phyloP scores from a whole-genome alignment of 2,888 invertebrate genomes.

The Elysia crispata region DNA sequence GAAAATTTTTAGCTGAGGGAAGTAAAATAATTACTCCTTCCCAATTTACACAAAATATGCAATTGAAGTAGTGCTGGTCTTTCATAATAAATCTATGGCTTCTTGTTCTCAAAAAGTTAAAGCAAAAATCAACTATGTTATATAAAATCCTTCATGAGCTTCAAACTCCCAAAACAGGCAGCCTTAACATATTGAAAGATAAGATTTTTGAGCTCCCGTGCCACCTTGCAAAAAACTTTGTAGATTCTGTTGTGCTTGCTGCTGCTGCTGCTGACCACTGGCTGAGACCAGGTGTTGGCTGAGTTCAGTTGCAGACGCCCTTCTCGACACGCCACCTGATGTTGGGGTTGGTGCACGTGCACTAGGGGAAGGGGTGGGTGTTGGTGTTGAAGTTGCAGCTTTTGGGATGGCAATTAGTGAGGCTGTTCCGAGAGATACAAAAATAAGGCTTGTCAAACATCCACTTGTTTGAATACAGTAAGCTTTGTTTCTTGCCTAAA shows the following conservation, averaged over 20 bases:
- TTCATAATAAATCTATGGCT: no score
- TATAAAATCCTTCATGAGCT: no score
- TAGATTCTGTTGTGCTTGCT: slow-evolving; percentile 55
- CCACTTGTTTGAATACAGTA: neutral
- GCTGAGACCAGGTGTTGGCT: slow-evolving; percentile 38
- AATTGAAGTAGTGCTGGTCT: no score
- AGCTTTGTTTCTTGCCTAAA: no score
- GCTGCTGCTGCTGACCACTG: slow-evolving; percentile 43
- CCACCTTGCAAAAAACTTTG: slow-evolving; percentile 58
- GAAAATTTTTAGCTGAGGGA: no score
- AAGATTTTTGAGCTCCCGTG: neutral
- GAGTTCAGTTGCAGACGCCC: slow-evolving; percentile 48
- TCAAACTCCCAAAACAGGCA: no score
- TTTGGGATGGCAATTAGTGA: slow-evolving; percentile 50
- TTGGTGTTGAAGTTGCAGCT: slow-evolving; percentile 53
- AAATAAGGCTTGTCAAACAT: neutral
- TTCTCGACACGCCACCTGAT: slow-evolving; percentile 52
- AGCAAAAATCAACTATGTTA: no score
- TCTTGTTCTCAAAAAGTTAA: no score
- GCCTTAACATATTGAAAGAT: no score
- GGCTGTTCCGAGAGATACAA: slow-evolving; percentile 5
- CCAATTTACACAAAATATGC: no score
- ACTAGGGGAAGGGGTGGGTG: slow-evolving; percentile 55
- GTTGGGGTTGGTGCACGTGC: slow-evolving; percentile 58
- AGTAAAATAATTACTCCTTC: no score